Conservation (phyloP, 2,888 invertebrate genomes). For the Parnassius smintheus region DNA sequence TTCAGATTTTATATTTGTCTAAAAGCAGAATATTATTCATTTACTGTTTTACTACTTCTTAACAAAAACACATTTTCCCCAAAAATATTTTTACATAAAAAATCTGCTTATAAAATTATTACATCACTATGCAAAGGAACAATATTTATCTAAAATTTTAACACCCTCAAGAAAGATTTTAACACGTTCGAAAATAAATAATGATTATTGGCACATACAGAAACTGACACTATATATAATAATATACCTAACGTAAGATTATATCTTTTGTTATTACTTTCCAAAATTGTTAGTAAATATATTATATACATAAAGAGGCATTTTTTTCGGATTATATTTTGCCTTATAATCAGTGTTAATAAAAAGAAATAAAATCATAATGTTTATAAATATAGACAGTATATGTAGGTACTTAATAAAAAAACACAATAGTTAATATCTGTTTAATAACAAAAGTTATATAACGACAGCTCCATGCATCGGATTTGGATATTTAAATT, state of each 20-base stretch:
- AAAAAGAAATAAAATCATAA: no score
- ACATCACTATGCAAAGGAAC: slow-evolving; percentile 10
- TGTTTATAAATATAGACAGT: no score
- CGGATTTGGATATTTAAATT: no score
- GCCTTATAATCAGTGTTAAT: no score
- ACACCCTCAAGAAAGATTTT: slow-evolving; percentile 16
- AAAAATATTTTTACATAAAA: slow-evolving; percentile 24
- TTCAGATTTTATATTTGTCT: slow-evolving; percentile 69
- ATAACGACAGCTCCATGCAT: no score
- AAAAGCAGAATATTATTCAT: slow-evolving; percentile 50
- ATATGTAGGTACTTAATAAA: no score
- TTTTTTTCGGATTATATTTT: no score
- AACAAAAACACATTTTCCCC: slow-evolving; percentile 19
- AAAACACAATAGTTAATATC: no score
- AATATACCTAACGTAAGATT: background rate
- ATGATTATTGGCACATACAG: slow-evolving; percentile 1
- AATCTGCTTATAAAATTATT: slow-evolving; percentile 20
- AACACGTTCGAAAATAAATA: slow-evolving; percentile 1
- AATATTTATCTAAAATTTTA: slow-evolving; percentile 23
- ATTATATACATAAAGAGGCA: no score
- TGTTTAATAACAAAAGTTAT: no score
- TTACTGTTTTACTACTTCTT: slow-evolving; percentile 29
- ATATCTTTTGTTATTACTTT: no score
- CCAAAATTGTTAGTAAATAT: no score
- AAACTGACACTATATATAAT: slow-evolving; percentile 9